Evolutionary conservation across 2,888 invertebrate genomes (phyloP).

Genomic region (Mactromeris polynyma): DNA sequence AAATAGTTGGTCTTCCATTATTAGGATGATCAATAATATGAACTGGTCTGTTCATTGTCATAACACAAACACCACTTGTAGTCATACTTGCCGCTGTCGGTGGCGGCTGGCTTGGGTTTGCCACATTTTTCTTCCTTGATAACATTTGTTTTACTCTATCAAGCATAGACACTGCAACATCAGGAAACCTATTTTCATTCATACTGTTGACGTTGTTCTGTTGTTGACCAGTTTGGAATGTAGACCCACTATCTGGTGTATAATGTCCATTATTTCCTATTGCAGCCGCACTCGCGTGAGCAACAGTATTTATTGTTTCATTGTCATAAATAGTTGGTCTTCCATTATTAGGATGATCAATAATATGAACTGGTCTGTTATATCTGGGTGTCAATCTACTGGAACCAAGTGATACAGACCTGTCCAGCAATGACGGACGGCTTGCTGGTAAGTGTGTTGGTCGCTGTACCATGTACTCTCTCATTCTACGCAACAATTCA

Average conservation of each 20-base stretch:
- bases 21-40: conserved; percentile 34
- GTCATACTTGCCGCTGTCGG: background rate
- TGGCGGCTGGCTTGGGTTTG: background rate
- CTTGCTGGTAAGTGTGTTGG: background rate
- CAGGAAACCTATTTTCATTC: background rate
- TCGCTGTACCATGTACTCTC: background rate
- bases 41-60: conserved; percentile 21
- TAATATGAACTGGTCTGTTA: conserved; percentile 30
- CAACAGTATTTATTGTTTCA: background rate
- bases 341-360: conserved; percentile 30
- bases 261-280: background rate
- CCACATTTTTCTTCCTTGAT: background rate
- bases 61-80: conserved; percentile 5
- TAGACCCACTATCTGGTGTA: background rate
- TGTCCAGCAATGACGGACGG: conserved; percentile 3
- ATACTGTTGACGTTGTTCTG: background rate
- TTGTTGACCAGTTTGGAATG: background rate
- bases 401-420: background rate
- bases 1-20: conserved; percentile 20
- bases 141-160: conserved; percentile 10
- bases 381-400: background rate
- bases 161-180: conserved; percentile 6
- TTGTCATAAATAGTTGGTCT: conserved; percentile 9
- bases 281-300: background rate
- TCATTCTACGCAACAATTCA: conserved; percentile 21